Conservation (phyloP, 1,140 invertebrate species). For the Vanessa atalanta region DNA sequence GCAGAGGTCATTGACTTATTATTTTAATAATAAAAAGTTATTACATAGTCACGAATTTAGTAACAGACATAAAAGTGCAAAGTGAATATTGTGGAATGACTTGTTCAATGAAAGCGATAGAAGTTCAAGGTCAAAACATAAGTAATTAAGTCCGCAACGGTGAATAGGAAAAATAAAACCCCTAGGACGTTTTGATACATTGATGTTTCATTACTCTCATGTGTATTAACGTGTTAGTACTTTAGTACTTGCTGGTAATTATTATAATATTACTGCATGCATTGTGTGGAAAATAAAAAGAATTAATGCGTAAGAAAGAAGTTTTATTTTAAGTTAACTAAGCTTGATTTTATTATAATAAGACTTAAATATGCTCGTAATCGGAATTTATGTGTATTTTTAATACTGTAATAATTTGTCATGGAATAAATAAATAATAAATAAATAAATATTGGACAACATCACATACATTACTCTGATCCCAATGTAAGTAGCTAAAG, state of each 20-base stretch:
- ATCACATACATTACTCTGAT: no score
- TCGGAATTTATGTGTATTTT: no score
- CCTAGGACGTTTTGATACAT: neutral
- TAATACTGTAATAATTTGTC: no score
- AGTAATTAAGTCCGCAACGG: conserved; percentile 4
- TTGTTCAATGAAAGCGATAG: neutral
- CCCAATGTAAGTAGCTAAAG: no score
- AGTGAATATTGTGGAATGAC: neutral
- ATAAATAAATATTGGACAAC: no score
- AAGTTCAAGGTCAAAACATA: conserved; percentile 1
- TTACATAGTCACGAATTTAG: neutral
- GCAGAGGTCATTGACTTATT: neutral
- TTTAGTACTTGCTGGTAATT: neutral
- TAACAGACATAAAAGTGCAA: neutral
- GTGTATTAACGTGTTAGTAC: neutral
- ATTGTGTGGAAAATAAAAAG: no score
- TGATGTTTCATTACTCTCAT: neutral
- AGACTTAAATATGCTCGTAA: no score
- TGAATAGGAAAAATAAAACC: neutral
- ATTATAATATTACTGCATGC: no score
- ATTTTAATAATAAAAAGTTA: neutral
- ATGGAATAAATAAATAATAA: no score
- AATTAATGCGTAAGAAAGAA: no score
- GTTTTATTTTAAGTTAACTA: no score
- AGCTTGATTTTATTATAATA: no score